Base-by-base conservation (phyloP, 1,140 invertebrate species). In the Limonius californicus region DNA sequence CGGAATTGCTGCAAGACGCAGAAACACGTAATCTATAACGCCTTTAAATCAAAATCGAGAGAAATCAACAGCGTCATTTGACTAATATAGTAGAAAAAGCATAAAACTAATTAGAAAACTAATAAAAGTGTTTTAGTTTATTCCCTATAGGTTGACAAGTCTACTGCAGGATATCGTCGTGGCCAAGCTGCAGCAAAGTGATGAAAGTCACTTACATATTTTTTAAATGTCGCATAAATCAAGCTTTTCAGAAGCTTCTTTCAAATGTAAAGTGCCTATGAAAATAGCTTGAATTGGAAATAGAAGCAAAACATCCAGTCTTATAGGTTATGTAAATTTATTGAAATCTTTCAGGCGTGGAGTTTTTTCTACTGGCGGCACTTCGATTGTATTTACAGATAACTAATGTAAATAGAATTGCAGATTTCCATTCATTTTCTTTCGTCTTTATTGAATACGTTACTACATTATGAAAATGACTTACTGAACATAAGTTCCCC, bases 321-420 rank as follows among this genome's bases (percentile, higher is more conserved):
- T 50, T 50, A 50, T 50, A 50, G 45, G 45, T 50, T 50, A 50
- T 50, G 45, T 50, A 50, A 50, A 50, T 50, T 50, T 50, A 50
- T 50, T 50, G 45, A 50, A 50, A 50, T 50, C 45, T 21, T 50
- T 50, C 14, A 50, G 14, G 45, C 45, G 45, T 50, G 7, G 45
- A 50, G 45, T 21, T 50, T 50, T 50, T 50, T 50, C 45, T 50
- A 18, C 14, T 50, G 16, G 20, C 16, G 16, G 14, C 45, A 50
- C 45, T 50, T 50, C 45, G 45, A 50, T 50, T 50, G 45, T 50
- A 50, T 50, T 50, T 50, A 50, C 45, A 50, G 45, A 50, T 50
- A 50, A 50, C 7, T 50, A 19, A 50, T 50, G 45, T 50, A 50
- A 50, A 50, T 50, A 50, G 45, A 50, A 50, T 50, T 50, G 45